These are phyloP conservation scores for Schlechtendalia chinensis DNA, from an alignment of 1,140 invertebrate genomes.

Conservation along the genomic window DNA sequence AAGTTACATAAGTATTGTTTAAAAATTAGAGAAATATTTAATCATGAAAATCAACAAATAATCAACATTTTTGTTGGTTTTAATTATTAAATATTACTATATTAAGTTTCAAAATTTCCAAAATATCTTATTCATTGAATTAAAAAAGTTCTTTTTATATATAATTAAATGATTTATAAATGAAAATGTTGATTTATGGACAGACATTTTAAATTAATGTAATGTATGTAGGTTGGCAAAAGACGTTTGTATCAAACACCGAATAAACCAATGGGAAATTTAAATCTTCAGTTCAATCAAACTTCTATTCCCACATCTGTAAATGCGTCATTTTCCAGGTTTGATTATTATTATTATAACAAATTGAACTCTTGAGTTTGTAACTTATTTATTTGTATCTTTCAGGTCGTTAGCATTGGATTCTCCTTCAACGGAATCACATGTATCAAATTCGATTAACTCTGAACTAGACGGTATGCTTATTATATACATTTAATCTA, in stretches of 20 bases:
- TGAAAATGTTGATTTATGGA: no score
- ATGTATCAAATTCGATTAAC: conserved; percentile 39
- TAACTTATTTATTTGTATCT: neutral
- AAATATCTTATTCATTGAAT: no score
- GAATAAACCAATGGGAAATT: neutral
- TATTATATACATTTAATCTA: neutral
- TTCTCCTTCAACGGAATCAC: conserved; percentile 42
- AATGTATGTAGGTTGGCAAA: conserved; percentile 43
- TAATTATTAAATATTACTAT: no score
- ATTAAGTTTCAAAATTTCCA: no score
- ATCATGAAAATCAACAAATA: neutral
- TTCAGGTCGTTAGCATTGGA: conserved; percentile 22
- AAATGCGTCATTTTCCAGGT: conserved; percentile 26
- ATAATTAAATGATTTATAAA: no score
- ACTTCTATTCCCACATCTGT: neutral
- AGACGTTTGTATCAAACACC: conserved; percentile 31
- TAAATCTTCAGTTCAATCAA: conserved; percentile 42
- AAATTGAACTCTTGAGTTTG: neutral
- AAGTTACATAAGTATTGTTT: no score
- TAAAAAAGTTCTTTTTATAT: no score
- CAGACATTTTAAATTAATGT: neutral
- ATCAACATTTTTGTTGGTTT: no score
- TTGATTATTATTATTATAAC: neutral
- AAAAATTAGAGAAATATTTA: neutral
- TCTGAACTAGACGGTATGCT: conserved; percentile 39